Conservation (phyloP, 2,797 vertebrate species). For the Scolopax rusticola region DNA sequence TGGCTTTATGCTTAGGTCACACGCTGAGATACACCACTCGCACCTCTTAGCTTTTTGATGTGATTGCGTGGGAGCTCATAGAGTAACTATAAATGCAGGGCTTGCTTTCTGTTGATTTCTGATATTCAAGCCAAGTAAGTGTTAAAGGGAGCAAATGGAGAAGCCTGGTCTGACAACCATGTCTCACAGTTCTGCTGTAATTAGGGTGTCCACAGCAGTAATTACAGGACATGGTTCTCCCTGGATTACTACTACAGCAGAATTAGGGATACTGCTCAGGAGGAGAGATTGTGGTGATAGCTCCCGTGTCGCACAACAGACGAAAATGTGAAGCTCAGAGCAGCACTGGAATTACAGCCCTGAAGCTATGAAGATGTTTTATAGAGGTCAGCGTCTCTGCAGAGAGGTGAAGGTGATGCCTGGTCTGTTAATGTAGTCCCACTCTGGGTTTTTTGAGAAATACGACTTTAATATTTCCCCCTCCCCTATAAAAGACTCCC, state of each 20-base stretch:
- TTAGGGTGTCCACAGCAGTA: neutral
- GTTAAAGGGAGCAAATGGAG: neutral
- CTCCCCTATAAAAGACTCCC: conserved; percentile 31
- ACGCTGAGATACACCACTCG: neutral
- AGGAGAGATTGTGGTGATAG: neutral
- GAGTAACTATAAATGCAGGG: neutral
- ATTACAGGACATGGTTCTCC: neutral
- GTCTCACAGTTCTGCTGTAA: neutral
- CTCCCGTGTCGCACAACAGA: neutral
- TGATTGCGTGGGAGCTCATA: neutral
- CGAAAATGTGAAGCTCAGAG: neutral
- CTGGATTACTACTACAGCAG: neutral
- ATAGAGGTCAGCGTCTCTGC: neutral
- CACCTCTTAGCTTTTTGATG: neutral
- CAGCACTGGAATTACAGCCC: conserved; percentile 10
- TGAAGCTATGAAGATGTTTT: neutral
- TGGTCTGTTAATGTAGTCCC: neutral
- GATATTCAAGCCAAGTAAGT: neutral
- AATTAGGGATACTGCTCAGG: neutral
- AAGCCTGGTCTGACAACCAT: neutral
- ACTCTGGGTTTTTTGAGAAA: conserved; percentile 26
- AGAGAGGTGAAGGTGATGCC: neutral
- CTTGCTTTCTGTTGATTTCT: neutral
- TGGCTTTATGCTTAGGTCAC: neutral
- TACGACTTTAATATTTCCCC: conserved; percentile 36